Conservation (phyloP, 2,888 invertebrate genomes). For the Ceramica pisi region DNA sequence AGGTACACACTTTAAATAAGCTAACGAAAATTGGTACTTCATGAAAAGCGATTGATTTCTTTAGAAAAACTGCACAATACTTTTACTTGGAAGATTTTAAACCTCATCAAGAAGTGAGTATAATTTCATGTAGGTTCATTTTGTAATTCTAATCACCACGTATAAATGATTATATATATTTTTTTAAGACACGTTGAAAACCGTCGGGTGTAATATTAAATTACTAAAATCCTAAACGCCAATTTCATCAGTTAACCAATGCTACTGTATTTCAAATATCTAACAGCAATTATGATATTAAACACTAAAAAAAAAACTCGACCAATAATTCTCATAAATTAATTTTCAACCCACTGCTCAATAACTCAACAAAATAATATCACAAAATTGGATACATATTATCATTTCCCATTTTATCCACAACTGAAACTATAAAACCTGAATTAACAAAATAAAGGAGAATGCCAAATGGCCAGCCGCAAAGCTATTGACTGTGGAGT, state of each 20-base stretch:
- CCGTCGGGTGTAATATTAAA: too few species aligned
- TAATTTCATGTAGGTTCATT: too few species aligned
- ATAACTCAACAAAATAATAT: neutral
- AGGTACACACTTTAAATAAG: neutral
- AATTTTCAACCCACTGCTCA: neutral
- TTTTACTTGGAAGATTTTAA: neutral
- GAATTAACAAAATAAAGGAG: constrained; percentile 36
- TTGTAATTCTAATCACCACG: too few species aligned
- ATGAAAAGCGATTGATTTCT: neutral
- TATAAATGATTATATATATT: too few species aligned
- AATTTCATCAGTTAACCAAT: neutral
- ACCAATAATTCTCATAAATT: neutral
- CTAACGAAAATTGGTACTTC: neutral
- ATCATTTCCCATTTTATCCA: constrained; percentile 3
- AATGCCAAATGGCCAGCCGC: constrained; percentile 40
- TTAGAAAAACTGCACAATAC: neutral
- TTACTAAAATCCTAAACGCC: neutral
- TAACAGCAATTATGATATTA: neutral
- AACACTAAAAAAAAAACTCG: neutral
- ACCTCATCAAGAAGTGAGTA: neutral
- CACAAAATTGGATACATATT: constrained; percentile 10
- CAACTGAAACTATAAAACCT: constrained; percentile 26
- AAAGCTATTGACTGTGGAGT: constrained; percentile 68
- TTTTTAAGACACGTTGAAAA: too few species aligned
- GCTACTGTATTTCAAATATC: neutral